A percentile compares a stretch with the other conserved stretches of the same genome.
Evolutionary conservation across 2,888 invertebrate species (phyloP).

Genomic region (Ophion obscuratus): DNA sequence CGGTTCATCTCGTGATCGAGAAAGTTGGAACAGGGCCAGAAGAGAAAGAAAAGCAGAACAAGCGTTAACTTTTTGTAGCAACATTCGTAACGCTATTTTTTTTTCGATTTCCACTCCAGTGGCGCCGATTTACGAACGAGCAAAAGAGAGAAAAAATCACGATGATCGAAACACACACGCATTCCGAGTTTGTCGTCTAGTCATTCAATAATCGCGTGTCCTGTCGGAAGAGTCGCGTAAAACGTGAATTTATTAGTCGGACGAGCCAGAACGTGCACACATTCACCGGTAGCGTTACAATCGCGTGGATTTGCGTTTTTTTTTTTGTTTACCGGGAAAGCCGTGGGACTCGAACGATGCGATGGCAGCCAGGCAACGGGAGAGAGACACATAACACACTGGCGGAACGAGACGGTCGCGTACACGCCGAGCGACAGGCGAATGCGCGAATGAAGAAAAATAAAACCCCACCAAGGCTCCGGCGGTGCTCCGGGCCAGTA

Average conservation of each 20-base stretch:
- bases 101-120: constrained; percentile 13
- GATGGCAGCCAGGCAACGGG: constrained; percentile 64
- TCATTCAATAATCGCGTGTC: constrained; percentile 21
- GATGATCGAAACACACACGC: constrained; percentile 30
- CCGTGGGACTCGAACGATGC: constrained; percentile 57
- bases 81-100: not conserved
- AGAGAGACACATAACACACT: constrained; percentile 66
- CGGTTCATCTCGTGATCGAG: constrained; percentile 10
- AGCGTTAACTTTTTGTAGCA: not conserved
- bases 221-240: constrained; percentile 1
- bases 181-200: constrained; percentile 1
- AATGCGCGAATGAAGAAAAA: constrained; percentile 55
- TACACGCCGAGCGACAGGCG: constrained; percentile 45
- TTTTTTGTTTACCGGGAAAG: constrained; percentile 56
- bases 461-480: constrained; percentile 36
- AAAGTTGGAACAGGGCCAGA: not conserved
- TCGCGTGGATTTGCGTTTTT: constrained; percentile 36
- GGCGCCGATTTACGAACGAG: not conserved
- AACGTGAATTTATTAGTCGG: constrained; percentile 28
- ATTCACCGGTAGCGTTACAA: constrained; percentile 34
- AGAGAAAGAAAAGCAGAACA: constrained; percentile 1
- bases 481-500: constrained; percentile 12
- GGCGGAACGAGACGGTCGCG: constrained; percentile 34
- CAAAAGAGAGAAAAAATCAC: constrained; percentile 34
- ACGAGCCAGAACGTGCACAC: constrained; percentile 34